Evolutionary conservation across 2,888 invertebrate species (phyloP).

Genomic region (Capitulum mitella): DNA sequence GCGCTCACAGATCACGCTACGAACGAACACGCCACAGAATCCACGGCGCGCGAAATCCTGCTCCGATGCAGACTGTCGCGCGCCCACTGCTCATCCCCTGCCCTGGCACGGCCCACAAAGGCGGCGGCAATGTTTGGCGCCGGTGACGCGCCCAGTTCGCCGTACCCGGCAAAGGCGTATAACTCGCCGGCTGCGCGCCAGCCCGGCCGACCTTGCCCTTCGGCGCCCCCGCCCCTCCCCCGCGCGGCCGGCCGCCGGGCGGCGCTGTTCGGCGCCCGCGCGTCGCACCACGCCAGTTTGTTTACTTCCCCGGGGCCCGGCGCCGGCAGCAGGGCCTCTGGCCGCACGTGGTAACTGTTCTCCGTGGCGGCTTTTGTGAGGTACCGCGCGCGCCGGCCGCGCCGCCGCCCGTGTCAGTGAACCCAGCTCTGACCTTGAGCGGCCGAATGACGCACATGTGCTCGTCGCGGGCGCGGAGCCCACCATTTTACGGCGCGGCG

Average conservation of each 20-base stretch:
- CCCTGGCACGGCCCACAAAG: neutral
- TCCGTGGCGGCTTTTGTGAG: neutral
- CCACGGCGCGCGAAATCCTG: too few species aligned
- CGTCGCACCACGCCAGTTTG: neutral
- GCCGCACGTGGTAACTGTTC: neutral
- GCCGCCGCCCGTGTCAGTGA: neutral
- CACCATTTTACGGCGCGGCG: neutral
- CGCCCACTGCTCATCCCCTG: neutral
- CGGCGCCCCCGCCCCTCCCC: neutral
- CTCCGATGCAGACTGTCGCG: neutral
- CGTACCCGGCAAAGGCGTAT: neutral
- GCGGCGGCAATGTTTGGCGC: neutral
- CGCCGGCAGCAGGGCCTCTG: neutral
- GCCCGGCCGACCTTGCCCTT: neutral
- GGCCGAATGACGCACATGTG: conserved; percentile 18
- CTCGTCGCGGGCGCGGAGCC: neutral
- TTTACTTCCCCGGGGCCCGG: neutral
- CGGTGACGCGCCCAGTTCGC: neutral
- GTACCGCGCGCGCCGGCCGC: neutral
- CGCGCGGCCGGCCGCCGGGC: neutral
- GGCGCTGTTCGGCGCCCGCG: neutral
- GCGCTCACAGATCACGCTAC: too few species aligned
- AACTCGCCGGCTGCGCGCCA: neutral
- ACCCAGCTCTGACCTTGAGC: neutral
- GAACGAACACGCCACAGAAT: too few species aligned